Evolutionary conservation across 2,797 vertebrate genomes (phyloP), one percentile per base, ranked within the genome.

Genomic region (Cyprinella venusta): DNA sequence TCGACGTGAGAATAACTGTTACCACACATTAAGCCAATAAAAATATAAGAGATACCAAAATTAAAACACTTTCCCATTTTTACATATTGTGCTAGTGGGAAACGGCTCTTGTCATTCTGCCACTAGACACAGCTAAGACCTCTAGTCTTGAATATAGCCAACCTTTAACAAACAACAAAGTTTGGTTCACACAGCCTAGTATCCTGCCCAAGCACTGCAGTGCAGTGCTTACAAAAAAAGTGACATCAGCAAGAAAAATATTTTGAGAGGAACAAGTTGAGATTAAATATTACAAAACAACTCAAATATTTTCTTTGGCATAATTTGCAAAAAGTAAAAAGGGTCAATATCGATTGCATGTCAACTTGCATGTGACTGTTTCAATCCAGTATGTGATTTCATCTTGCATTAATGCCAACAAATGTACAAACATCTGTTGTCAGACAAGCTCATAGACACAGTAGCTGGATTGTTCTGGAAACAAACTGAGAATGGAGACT

Each of bases 71-170:
- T 42, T 12, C 18, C 7, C 16, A 13, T 71, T 63, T 33, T 4
- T 40, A 79, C 15, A 19, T 67, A 42, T 81, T 71, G 42, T 80
- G 77, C 19, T 69, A 48, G 52, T 42, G 13, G 76, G 48, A 8
- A 65, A 52, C 21, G 5, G n/a, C n/a, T 30, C n/a, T 8, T 45
- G 54, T 33, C 38, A 61, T 71, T 61, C 56, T 61, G 52, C 48
- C 30, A 52, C 21, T 13, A 45, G 21, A 69, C 50, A 45, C 16
- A 24, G 10, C 30, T n/a, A 33, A 5, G 5, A 65, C 48, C 48
- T 56, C 33, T 36, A 59, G 18, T 50, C 16, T 30, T 2, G 5
- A 26, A 30, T 15, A 33, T 15, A 33, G 61, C 26, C 26, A 33
- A 64, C 12, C 16, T 64, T 18, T 33, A 15, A 64, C 26, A 33